phyloP scores from a whole-genome alignment of 2,797 vertebrate species.

The Lutra lutra region DNA sequence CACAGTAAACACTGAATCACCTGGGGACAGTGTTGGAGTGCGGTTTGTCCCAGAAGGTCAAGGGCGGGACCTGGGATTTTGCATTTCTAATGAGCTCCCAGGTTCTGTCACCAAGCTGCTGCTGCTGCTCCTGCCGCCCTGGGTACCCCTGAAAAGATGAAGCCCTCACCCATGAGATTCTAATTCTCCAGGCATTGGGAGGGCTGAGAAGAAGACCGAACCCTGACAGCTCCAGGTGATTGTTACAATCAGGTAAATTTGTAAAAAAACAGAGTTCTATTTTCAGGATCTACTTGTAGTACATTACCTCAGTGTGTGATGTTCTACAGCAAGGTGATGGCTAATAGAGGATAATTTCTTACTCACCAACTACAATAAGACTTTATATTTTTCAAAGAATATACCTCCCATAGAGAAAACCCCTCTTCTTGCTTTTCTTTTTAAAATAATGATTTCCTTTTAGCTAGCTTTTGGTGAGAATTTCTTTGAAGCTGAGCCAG shows the following conservation, averaged over 20 bases:
- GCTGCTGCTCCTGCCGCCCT: neutral
- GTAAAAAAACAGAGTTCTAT: neutral
- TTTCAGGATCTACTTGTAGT: neutral
- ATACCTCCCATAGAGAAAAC: neutral
- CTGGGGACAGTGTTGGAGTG: neutral
- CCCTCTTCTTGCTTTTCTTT: neutral
- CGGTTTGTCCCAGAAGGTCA: neutral
- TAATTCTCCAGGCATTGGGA: neutral
- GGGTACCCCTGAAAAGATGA: neutral
- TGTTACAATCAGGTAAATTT: neutral
- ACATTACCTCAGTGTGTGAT: neutral
- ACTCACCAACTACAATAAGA: neutral
- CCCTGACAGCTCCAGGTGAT: neutral
- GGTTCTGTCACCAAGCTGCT: fast-evolving
- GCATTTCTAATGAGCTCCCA: neutral
- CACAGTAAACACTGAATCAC: neutral
- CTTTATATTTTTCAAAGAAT: conserved; percentile 13
- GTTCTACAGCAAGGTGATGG: neutral
- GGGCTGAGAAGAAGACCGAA: neutral
- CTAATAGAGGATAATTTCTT: neutral
- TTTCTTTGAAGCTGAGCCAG: neutral
- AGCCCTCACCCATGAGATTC: neutral
- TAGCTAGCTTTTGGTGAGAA: neutral
- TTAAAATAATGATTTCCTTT: neutral
- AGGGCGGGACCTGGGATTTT: neutral